phyloP scores from a whole-genome alignment of 2,797 vertebrate genomes.

The Acanthopagrus latus region DNA sequence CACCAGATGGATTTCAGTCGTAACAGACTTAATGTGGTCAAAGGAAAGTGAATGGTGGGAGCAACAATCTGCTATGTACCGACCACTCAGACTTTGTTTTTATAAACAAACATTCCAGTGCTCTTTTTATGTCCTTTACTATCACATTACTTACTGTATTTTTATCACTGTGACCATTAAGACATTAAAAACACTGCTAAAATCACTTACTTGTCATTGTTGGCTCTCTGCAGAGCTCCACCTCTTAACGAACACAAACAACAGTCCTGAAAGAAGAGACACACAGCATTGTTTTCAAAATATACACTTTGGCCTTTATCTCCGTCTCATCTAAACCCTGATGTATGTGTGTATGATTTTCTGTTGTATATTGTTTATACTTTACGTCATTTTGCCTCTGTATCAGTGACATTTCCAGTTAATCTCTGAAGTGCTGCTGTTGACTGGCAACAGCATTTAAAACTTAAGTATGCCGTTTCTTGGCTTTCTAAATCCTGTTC shows the following conservation, averaged over 20 bases:
- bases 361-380: background rate
- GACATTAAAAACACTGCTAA: background rate
- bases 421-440: background rate
- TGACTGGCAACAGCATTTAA: background rate
- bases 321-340: background rate
- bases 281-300: conserved; percentile 8
- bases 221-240: conserved; percentile 95
- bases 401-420: background rate
- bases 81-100: background rate
- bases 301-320: background rate
- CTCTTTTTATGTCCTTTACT: background rate
- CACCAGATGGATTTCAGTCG: conserved; percentile 21
- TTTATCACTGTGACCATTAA: background rate
- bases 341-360: conserved; percentile 15
- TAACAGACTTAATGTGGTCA: background rate
- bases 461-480: background rate
- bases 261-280: conserved; percentile 88
- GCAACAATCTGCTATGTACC: conserved; percentile 7
- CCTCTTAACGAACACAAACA: conserved; percentile 96
- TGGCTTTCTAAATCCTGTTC: background rate
- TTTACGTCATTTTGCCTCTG: background rate
- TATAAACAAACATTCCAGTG: conserved; percentile 9
- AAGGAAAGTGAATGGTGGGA: background rate
- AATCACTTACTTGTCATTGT: conserved; percentile 93
- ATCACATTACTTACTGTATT: background rate